Conservation (phyloP, 2,113 vertebrate species). For the Python bivittatus region DNA sequence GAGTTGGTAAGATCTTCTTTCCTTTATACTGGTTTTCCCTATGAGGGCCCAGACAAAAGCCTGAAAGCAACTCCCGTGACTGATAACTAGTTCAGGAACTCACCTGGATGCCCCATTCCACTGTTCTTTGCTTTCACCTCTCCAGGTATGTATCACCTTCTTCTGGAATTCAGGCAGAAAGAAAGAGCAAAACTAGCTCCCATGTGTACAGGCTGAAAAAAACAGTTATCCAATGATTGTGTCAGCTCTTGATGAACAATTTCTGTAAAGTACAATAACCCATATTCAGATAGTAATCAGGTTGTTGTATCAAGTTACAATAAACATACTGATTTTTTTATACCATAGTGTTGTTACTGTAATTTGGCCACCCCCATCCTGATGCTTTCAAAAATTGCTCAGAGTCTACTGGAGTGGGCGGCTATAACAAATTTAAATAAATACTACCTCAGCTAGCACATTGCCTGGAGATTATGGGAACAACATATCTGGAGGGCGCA, state of each 20-base stretch:
- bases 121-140: not conserved
- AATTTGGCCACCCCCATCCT: not conserved
- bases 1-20: not conserved
- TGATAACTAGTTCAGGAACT: not conserved
- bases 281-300: not conserved
- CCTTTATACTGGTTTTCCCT: slow-evolving; percentile 6
- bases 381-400: not conserved
- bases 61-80: not conserved
- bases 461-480: not conserved
- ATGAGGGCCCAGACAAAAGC: not conserved
- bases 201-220: not conserved
- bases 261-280: not conserved
- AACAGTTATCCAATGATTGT: not conserved
- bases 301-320: not conserved
- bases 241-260: not conserved
- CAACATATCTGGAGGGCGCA: not conserved
- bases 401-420: not conserved
- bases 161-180: not conserved
- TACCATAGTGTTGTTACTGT: not conserved
- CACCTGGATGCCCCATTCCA: not conserved
- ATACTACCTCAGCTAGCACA: not conserved
- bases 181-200: not conserved
- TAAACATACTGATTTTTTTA: not conserved
- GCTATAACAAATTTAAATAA: not conserved
- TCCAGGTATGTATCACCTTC: not conserved